These are phyloP conservation scores for Ammodytes marinus DNA, from an alignment of 2,113 vertebrate species.

Conservation along the genomic window DNA sequence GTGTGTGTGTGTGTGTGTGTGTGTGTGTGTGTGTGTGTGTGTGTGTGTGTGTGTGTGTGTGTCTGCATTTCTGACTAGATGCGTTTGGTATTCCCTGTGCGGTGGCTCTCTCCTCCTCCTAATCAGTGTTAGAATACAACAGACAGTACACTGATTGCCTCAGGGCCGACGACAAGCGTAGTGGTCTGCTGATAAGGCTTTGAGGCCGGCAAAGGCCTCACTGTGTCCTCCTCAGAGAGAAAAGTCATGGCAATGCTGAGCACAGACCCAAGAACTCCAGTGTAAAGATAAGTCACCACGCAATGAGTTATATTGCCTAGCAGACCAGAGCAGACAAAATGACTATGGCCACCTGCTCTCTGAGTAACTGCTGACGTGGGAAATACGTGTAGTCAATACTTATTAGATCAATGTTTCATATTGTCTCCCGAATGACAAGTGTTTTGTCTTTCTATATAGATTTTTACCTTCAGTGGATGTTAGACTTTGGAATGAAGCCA, in stretches of 20 bases:
- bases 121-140: slow-evolving; percentile 61
- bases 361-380: background rate
- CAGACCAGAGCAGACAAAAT: background rate
- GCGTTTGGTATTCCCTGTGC: slow-evolving; percentile 59
- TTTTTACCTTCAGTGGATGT: background rate
- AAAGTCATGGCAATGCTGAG: slow-evolving; percentile 23
- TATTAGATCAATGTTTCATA: background rate
- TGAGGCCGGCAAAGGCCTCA: slow-evolving; percentile 56
- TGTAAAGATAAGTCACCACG: slow-evolving; percentile 35
- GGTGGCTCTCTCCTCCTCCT: slow-evolving; percentile 45
- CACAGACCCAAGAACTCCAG: slow-evolving; percentile 43
- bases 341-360: background rate
- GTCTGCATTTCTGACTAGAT: slow-evolving; percentile 8
- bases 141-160: slow-evolving; percentile 70
- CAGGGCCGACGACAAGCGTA: slow-evolving; percentile 54
- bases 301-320: slow-evolving; percentile 27
- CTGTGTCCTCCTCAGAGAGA: slow-evolving; percentile 49
- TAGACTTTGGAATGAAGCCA: slow-evolving; percentile 5
- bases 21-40: background rate
- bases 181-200: slow-evolving; percentile 67
- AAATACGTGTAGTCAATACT: background rate
- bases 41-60: slow-evolving; percentile 3
- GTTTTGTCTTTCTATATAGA: background rate
- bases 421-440: background rate
- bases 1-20: slow-evolving; percentile 5